These are phyloP conservation scores for Dysmachus trigonus DNA, from an alignment of 2,888 invertebrate species.

Conservation along the genomic window DNA sequence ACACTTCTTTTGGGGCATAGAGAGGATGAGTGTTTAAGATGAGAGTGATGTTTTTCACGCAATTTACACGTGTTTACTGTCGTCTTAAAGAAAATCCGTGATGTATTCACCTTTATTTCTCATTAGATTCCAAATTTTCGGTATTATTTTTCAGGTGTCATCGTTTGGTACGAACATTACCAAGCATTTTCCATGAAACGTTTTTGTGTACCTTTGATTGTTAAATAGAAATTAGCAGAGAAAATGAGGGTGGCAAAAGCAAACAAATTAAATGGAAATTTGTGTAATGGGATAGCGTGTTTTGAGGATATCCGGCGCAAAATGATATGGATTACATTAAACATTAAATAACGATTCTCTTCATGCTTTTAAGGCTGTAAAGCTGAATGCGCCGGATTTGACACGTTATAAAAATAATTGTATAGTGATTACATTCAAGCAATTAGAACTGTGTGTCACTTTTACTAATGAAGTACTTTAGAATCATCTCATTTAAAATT, in stretches of 20 bases:
- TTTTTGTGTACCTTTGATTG: neutral
- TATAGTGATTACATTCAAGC: neutral
- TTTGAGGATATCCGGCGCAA: neutral
- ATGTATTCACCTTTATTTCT: neutral
- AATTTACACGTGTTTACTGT: neutral
- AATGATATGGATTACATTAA: neutral
- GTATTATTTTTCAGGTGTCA: neutral
- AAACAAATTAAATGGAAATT: neutral
- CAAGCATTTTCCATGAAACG: neutral
- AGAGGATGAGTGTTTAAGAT: neutral
- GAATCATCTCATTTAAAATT: neutral
- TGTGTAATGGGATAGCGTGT: neutral
- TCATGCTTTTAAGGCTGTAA: neutral
- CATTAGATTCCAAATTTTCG: neutral
- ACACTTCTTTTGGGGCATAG: neutral
- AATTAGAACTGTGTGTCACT: neutral
- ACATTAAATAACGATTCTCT: neutral
- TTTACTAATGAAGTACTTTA: neutral
- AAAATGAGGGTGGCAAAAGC: neutral
- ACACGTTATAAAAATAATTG: neutral
- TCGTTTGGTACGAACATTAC: neutral
- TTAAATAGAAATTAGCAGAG: neutral
- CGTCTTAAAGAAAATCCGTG: neutral
- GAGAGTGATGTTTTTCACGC: neutral
- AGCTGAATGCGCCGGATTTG: neutral